Base-by-base conservation (phyloP, 2,888 invertebrate genomes). In the Polyploca ridens region DNA sequence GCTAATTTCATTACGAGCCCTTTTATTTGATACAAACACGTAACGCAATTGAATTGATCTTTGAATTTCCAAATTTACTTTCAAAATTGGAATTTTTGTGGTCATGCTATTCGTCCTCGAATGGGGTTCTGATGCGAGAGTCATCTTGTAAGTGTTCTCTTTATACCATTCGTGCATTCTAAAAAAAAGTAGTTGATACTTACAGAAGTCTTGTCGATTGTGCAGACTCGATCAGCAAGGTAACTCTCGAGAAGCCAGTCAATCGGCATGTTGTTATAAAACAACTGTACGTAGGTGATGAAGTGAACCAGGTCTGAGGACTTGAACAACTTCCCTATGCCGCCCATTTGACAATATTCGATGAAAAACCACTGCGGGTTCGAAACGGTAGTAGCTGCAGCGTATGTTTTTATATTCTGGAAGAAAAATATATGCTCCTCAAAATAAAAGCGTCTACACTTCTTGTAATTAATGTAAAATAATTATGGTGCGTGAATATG, bases 241-340 rank as follows among this genome's bases (percentile, higher is more conserved):
- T 98, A 96, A 85, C 98, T 97, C 79, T 98, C 98, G 13, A 99
- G 91, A 7, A 99, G 94, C 99, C 99, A 99, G 85, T 99, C 99
- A 0, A 99, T 98, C 0, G 99, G 99, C 91, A 99, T 98, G 82
- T 99, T 98, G 82, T 96, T 97, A 90, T 98, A 98, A 87, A 99
- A 99, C 96, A 99, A 97, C 85, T 99, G 96, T 79, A 99, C 97
- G 89, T 98, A 99, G 73, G 98, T 97, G 54, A 98, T 96, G 69
- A 99, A 94, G 94, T 97, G 96, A 0, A 97, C 97, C 33, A 99
- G 91, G 82, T 98, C 98, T 0, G 97, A 96, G 19, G 98, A 97
- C 82, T 97, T 97, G 89, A 99, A 99, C 94, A 99, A 95, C 94
- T 98, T 98, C 95, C 98, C 98, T 75, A 99, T 99, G 82, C 99